phyloP scores from a whole-genome alignment of 2,797 vertebrate species.

The Enteromius unitaeniatus region DNA sequence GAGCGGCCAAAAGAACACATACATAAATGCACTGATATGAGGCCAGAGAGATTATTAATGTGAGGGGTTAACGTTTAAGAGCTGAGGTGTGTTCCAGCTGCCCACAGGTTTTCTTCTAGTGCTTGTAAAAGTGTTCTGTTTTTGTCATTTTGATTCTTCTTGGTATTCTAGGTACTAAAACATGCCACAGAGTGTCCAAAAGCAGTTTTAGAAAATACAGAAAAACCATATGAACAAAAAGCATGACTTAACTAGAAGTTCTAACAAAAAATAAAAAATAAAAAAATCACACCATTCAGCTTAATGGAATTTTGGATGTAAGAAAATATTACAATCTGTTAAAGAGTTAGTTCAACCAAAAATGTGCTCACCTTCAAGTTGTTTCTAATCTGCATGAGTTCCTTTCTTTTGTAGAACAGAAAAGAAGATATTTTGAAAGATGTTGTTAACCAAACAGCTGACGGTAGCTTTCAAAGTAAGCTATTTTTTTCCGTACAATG shows the following conservation, averaged over 20 bases:
- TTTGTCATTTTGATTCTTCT: slow-evolving; percentile 25
- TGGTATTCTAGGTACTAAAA: slow-evolving; percentile 6
- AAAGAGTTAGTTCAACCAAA: background rate
- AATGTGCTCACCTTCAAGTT: background rate
- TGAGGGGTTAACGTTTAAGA: background rate
- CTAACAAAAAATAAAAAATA: no score
- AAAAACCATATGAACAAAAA: background rate
- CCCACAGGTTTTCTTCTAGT: slow-evolving; percentile 1
- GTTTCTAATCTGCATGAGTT: background rate
- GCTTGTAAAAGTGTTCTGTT: slow-evolving; percentile 23
- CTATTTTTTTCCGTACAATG: background rate
- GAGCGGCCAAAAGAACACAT: background rate
- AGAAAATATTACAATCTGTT: background rate
- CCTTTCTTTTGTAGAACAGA: background rate
- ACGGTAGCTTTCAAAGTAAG: background rate
- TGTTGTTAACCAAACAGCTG: background rate
- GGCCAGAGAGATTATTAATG: background rate
- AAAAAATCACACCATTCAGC: background rate
- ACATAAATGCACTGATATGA: background rate
- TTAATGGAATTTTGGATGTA: background rate
- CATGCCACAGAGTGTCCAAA: background rate
- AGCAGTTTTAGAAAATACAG: background rate
- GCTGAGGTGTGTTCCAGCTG: background rate
- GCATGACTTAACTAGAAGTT: background rate
- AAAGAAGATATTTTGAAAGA: background rate